Conservation (phyloP, 2,113 vertebrate genomes). For the Pheucticus melanocephalus region DNA sequence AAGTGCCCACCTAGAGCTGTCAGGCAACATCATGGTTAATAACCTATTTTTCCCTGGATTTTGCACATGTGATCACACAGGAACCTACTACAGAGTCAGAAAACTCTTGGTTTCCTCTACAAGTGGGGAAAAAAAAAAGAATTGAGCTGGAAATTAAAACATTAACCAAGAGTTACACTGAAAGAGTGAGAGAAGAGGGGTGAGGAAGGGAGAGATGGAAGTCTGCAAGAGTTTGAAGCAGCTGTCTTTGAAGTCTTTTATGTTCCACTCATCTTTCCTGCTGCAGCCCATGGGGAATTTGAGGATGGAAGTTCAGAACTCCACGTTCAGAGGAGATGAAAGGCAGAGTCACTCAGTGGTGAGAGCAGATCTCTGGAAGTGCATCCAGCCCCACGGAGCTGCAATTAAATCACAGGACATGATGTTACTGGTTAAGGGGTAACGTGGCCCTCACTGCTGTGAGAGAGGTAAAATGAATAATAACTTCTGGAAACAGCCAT, state of each 20-base stretch:
- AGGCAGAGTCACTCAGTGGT: not conserved
- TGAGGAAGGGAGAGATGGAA: not conserved
- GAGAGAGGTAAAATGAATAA: not conserved
- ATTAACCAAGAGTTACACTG: not conserved
- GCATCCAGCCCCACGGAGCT: not conserved
- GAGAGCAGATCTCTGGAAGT: not conserved
- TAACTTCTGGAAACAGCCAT: not conserved
- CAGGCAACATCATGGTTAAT: not conserved
- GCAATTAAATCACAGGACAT: not conserved
- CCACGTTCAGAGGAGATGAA: not conserved
- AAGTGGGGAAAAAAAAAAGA: not conserved
- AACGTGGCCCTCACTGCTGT: not conserved
- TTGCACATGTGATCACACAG: not conserved
- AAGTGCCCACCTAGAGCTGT: not conserved
- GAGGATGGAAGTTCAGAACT: slow-evolving; percentile 4
- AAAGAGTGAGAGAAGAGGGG: not conserved
- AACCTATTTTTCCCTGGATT: not conserved
- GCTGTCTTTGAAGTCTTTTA: slow-evolving; percentile 7
- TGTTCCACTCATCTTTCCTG: not conserved
- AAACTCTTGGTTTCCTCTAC: not conserved
- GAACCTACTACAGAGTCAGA: not conserved
- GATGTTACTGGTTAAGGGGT: not conserved
- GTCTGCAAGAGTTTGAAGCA: not conserved
- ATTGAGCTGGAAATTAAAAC: not conserved
- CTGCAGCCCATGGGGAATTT: not conserved